Evolutionary conservation across 2,797 vertebrate genomes (phyloP).

Genomic region (Anolis apletophallus): DNA sequence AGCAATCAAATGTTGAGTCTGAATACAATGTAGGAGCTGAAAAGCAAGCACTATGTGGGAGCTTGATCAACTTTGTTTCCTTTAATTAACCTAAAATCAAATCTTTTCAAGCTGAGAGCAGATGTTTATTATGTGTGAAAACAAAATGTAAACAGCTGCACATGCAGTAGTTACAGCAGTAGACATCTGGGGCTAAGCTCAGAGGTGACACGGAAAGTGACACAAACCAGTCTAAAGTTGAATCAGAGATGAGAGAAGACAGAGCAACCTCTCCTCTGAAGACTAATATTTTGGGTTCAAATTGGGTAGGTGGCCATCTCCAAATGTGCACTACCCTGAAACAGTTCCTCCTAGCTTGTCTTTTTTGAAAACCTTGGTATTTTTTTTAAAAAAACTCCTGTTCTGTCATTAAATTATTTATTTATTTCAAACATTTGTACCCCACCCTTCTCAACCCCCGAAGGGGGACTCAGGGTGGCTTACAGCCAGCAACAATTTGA

Average conservation of each 20-base stretch:
- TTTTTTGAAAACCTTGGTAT: background rate
- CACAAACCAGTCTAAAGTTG: background rate
- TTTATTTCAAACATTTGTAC: no score
- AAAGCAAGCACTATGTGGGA: background rate
- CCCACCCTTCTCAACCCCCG: no score
- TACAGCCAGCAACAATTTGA: no score
- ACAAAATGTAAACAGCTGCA: constrained; percentile 16
- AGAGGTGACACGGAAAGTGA: constrained; percentile 6
- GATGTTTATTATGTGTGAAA: background rate
- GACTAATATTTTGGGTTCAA: background rate
- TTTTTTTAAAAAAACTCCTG: no score
- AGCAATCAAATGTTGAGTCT: background rate
- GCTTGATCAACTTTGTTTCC: background rate
- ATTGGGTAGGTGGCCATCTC: background rate
- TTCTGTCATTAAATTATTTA: background rate
- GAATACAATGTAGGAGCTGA: background rate
- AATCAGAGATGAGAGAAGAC: background rate
- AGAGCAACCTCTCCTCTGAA: background rate
- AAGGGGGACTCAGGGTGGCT: no score
- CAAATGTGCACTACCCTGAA: background rate
- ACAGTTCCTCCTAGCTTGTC: background rate
- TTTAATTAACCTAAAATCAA: constrained; percentile 35
- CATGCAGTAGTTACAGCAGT: background rate
- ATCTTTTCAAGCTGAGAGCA: constrained; percentile 29
- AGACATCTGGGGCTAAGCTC: background rate